A percentile compares a stretch with the other conserved stretches of the same genome.
phyloP scores from a whole-genome alignment of 2,113 vertebrate species.

The Megalops atlanticus region DNA sequence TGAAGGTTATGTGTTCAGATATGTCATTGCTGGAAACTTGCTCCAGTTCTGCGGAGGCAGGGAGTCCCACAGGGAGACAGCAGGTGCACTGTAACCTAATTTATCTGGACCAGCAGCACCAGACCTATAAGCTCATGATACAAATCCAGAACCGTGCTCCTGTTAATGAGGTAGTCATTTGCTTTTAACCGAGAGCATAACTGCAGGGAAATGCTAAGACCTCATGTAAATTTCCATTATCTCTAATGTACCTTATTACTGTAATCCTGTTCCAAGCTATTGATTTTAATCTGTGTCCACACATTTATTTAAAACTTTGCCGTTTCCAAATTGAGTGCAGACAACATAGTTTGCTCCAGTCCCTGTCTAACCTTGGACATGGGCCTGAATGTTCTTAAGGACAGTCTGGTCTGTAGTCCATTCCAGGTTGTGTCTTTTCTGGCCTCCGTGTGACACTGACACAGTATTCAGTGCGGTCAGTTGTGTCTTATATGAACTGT shows the following conservation, averaged over 20 bases:
- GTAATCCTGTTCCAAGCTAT: neutral
- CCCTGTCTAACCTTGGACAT: neutral
- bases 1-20: neutral
- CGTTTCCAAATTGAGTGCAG: neutral
- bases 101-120: neutral
- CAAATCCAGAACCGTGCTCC: neutral
- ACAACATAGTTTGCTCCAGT: neutral
- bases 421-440: too few species aligned
- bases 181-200: neutral
- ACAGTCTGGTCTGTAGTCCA: too few species aligned
- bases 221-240: neutral
- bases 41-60: neutral
- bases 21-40: neutral
- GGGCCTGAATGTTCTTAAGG: neutral
- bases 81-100: neutral
- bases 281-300: neutral
- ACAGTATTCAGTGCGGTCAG: too few species aligned
- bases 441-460: too few species aligned
- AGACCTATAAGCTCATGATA: slow-evolving; percentile 4
- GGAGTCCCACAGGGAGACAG: neutral
- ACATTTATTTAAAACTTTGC: neutral
- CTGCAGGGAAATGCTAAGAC: neutral
- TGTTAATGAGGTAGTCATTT: neutral
- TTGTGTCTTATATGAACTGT: too few species aligned
- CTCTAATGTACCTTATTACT: neutral